Conservation (phyloP, 2,113 vertebrate species). For the Mesocricetus auratus region DNA sequence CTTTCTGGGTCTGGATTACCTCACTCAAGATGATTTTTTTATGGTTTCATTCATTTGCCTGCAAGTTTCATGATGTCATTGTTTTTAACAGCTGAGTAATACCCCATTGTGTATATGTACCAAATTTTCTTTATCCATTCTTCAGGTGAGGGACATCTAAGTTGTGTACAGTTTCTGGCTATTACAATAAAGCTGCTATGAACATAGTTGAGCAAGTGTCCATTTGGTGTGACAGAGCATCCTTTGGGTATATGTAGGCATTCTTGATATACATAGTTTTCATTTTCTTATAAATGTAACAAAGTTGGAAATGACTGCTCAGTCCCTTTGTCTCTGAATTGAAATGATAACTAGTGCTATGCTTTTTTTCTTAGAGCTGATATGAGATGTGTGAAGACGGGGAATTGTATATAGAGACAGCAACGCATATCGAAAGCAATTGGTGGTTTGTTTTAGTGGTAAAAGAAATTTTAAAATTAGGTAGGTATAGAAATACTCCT, state of each 20-base stretch:
- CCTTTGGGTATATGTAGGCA: not conserved
- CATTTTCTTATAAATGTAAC: slow-evolving; percentile 27
- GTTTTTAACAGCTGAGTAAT: not conserved
- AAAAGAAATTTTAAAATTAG: not conserved
- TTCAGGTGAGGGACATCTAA: not conserved
- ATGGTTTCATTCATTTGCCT: not conserved
- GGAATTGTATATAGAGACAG: not conserved
- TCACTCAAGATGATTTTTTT: not conserved
- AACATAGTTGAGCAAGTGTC: not conserved
- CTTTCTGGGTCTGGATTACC: not conserved
- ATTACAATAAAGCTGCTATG: not conserved
- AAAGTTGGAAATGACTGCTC: not conserved
- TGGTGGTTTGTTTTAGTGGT: not conserved
- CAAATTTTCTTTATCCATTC: not conserved
- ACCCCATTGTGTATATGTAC: not conserved
- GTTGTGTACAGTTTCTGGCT: not conserved
- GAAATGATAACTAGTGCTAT: not conserved
- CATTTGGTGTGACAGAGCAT: not conserved
- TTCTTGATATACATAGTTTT: not conserved
- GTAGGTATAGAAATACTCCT: not conserved
- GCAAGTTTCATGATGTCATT: not conserved
- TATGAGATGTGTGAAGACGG: not conserved
- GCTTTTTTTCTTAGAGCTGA: not conserved
- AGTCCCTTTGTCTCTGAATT: not conserved
- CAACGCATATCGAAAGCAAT: not conserved